phyloP scores from a whole-genome alignment of 2,888 invertebrate genomes.

The Zonitis immaculata region DNA sequence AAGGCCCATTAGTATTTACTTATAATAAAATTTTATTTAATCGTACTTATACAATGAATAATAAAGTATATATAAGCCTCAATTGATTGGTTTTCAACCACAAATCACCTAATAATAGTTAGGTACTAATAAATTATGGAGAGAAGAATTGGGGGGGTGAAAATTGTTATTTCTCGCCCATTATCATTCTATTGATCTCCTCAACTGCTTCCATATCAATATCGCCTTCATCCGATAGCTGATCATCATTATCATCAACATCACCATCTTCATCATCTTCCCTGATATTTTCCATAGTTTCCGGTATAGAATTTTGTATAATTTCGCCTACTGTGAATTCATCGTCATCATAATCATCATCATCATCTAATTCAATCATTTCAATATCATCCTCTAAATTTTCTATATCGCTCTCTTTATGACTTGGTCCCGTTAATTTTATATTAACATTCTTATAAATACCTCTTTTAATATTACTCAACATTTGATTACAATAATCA shows the following conservation, averaged over 20 bases:
- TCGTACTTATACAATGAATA: neutral
- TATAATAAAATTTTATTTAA: neutral
- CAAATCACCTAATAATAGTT: too few relatives aligned
- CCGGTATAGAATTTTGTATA: slow-evolving; percentile 28
- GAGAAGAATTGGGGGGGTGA: too few relatives aligned
- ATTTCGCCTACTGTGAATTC: slow-evolving; percentile 26
- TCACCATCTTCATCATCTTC: slow-evolving; percentile 22
- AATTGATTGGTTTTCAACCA: too few relatives aligned
- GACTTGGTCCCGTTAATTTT: neutral
- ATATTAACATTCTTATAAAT: slow-evolving; percentile 23
- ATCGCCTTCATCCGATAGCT: slow-evolving; percentile 23
- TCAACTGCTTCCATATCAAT: slow-evolving; percentile 40
- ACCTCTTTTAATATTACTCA: slow-evolving; percentile 31
- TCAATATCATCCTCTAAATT: slow-evolving; percentile 13
- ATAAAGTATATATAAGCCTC: too few relatives aligned
- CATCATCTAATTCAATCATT: slow-evolving; percentile 24
- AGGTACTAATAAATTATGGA: too few relatives aligned
- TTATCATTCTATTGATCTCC: slow-evolving; percentile 39
- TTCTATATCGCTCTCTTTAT: neutral
- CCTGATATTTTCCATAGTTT: slow-evolving; percentile 18
- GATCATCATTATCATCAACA: slow-evolving; percentile 17
- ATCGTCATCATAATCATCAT: slow-evolving; percentile 15
- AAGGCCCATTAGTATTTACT: neutral
- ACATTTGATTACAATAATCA: slow-evolving; percentile 34
- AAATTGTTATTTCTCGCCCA: neutral